Conservation (phyloP, 2,888 invertebrate genomes). For the Rhagophthalmus giganteus region DNA sequence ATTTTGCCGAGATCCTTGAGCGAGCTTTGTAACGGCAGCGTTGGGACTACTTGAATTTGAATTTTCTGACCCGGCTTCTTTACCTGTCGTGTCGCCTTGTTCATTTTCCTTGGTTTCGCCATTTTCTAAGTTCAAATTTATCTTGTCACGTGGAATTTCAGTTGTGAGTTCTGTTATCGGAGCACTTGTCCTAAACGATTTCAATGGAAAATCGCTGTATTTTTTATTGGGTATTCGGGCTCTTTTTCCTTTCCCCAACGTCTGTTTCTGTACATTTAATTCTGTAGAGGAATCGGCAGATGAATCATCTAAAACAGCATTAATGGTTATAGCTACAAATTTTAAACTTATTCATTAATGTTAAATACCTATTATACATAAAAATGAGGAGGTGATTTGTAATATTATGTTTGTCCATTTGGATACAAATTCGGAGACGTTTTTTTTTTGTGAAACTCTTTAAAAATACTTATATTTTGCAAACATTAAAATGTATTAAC, state of each 20-base stretch:
- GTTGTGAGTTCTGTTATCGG: slow-evolving; percentile 12
- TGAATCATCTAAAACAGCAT: slow-evolving; percentile 31
- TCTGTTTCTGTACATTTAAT: slow-evolving; percentile 35
- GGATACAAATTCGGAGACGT: no score
- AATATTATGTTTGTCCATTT: no score
- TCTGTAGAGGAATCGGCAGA: slow-evolving; percentile 21
- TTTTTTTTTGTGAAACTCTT: no score
- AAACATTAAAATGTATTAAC: no score
- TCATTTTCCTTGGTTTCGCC: slow-evolving; percentile 35
- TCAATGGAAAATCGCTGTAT: slow-evolving; percentile 50
- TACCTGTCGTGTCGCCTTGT: slow-evolving; percentile 22
- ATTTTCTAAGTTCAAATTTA: slow-evolving; percentile 39
- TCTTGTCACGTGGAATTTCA: slow-evolving; percentile 8
- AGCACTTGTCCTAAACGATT: slow-evolving; percentile 13
- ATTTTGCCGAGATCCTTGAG: slow-evolving; percentile 15
- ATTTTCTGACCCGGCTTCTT: slow-evolving; percentile 26
- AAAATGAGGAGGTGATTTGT: no score
- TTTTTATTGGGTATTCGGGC: slow-evolving; percentile 55
- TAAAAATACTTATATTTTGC: no score
- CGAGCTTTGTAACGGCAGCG: slow-evolving; percentile 17
- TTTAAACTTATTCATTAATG: no score
- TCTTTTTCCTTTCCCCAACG: slow-evolving; percentile 53
- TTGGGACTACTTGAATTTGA: slow-evolving; percentile 21
- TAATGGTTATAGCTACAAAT: no score
- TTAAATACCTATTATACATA: no score